Percentiles rank a stretch among this genome's conserved stretches.
Evolutionary conservation across 2,113 vertebrate species (phyloP).

Genomic region (Paramisgurnus dabryanus): DNA sequence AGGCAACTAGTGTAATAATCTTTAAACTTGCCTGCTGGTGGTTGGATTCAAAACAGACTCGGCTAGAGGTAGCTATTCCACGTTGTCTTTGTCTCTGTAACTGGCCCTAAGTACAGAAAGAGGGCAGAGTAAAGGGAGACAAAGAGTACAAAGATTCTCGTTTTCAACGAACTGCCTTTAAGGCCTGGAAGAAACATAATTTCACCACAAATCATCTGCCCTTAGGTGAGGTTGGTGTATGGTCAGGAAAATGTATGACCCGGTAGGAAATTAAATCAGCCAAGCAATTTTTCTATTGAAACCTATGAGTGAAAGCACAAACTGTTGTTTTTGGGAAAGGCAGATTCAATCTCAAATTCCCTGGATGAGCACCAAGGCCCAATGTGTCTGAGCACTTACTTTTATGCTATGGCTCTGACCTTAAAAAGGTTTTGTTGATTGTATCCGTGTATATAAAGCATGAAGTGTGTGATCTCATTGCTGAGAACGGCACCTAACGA

Average conservation of each 20-base stretch:
- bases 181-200: background rate
- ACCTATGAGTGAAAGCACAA: no score
- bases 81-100: background rate
- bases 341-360: background rate
- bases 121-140: conserved; percentile 1
- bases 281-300: background rate
- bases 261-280: conserved; percentile 26
- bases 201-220: conserved; percentile 8
- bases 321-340: background rate
- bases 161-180: conserved; percentile 12
- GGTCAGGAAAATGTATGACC: conserved; percentile 15
- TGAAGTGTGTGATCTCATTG: no score
- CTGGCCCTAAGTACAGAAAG: conserved; percentile 11
- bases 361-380: no score
- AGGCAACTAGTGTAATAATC: background rate
- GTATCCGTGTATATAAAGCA: no score
- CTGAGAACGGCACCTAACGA: no score
- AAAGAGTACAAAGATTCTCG: background rate
- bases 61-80: background rate
- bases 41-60: conserved; percentile 16
- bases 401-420: no score
- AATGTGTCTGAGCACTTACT: background rate
- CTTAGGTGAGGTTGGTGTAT: background rate
- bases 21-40: conserved; percentile 18
- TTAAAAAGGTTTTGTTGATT: no score